Base-by-base conservation (phyloP, 37 sponge, comb jelly and placozoan species). In the Axinella damicornis region DNA sequence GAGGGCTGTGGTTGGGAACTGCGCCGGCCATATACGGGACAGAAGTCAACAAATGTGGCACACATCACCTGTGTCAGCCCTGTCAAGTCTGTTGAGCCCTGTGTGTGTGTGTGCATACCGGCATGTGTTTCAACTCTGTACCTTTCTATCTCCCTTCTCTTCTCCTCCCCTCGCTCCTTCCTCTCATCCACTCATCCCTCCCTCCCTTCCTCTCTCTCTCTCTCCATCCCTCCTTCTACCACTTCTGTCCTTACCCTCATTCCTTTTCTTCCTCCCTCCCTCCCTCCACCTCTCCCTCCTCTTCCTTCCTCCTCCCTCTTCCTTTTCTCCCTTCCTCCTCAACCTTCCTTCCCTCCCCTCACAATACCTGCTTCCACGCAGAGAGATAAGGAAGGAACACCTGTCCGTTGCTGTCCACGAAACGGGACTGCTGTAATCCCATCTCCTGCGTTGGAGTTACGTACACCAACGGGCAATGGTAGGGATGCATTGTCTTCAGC, bases 341-440 rank as follows among this genome's bases (percentile, higher is more conserved):
- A 12, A 4, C 9, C 9, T 46, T 46, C 4, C 46, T 9, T 9
- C 46, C 46, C 46, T 9, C 9, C 46, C 46, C 46, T 12, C 46
- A 46, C 32, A 22, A 32, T 37, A 97, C 98, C 71, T 79, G 79
- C 28, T 88, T 96, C 99, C 99, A 99, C 56, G 97, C 99, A 35
- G 83, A 80, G 32, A 99, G 88, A 70, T 95, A 99, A 17, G 99
- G 98, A 32, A 99, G 83, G 81, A 88, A 97, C 38, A 99, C 93
- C 62, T 79, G 83, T n/a, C 99, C 99, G 57, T 73, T 82, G 0
- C 41, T 62, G 77, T 99, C 96, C 68, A 99, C 98, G 65, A 86
- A 94, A n/a, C 77, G 85, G 5, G 92, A 87, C 31, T 89, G 89
- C 16, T 84, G 87, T 15, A 99, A 90, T 39, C 80, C 86, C 99